Base-by-base conservation (phyloP, 2,888 invertebrate species). In the Synergus japonicus region DNA sequence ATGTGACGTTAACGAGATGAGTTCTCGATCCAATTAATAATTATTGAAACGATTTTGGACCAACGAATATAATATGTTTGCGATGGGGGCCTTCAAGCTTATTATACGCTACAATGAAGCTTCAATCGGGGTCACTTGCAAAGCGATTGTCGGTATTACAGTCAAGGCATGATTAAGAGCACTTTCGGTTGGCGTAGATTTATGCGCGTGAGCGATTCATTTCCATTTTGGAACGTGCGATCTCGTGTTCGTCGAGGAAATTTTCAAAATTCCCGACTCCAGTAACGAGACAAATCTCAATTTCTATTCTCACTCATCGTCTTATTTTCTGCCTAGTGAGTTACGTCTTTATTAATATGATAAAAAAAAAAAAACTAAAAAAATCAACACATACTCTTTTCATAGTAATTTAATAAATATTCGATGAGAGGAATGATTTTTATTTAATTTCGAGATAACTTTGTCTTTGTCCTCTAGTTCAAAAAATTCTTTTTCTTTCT, bases 51-150 rank as follows among this genome's bases (percentile, higher is more conserved):
- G 41, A 54, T 49, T 73, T 73, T 54, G 29, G 4, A 67, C 1
- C 18, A 46, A 67, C 7, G 22, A 67, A 54, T 41, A 37, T 67
- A 76, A 81, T 80, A 64, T 83, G 81, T 82, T 84, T 79, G 84
- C 82, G 77, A 79, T 79, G 79, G 79, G 73, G 79, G 76, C 66
- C 78, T 64, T 85, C 79, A 88, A 88, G 89, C 88, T 87, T 83
- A 85, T 83, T 82, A 80, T 83, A 84, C 84, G 87, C 85, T 89
- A 88, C 88, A 84, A 84, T 88, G 84, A 89, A 89, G 89, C 87
- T 87, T 86, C 81, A 82, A 85, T 87, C 83, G 83, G 83, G 84
- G 81, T 84, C 82, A 82, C 81, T 88, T 83, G 85, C 86, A 84
- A 88, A 88, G 87, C 89, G 79, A 85, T 84, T 84, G 76, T 88